A percentile compares a stretch with the other conserved stretches of the same genome.
Evolutionary conservation across 2,888 invertebrate genomes (phyloP).

Genomic region (Nebria salina): DNA sequence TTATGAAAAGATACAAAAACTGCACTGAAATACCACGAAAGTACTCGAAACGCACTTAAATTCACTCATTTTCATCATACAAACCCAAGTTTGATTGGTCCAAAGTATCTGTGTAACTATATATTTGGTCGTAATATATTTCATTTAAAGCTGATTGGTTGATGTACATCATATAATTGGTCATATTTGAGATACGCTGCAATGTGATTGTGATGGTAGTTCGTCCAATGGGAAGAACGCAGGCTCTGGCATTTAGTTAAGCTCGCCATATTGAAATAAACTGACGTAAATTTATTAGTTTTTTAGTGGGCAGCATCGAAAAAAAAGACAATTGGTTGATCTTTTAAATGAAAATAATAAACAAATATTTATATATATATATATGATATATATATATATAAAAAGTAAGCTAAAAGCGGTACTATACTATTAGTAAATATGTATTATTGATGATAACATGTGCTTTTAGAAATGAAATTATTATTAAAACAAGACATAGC

Average conservation of each 20-base stretch:
- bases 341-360: constrained; percentile 8
- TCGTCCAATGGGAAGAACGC: constrained; percentile 1
- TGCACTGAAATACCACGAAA: constrained; percentile 9
- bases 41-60: background rate
- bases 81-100: background rate
- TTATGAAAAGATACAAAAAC: constrained; percentile 23
- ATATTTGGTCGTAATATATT: background rate
- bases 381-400: background rate
- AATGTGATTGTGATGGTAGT: constrained; percentile 2
- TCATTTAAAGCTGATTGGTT: too few species aligned
- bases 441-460: constrained; percentile 10
- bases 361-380: background rate
- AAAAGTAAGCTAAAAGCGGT: background rate
- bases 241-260: background rate
- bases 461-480: constrained; percentile 37
- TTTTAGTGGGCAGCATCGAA: constrained; percentile 18
- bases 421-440: constrained; percentile 13
- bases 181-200: background rate
- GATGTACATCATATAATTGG: background rate
- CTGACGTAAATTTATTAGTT: constrained; percentile 4
- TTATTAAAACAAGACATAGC: constrained; percentile 46
- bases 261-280: background rate
- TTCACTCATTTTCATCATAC: constrained; percentile 11
- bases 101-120: background rate
- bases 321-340: constrained; percentile 10